phyloP scores from a whole-genome alignment of 2,113 vertebrate genomes.

The Myxocyprinus asiaticus region DNA sequence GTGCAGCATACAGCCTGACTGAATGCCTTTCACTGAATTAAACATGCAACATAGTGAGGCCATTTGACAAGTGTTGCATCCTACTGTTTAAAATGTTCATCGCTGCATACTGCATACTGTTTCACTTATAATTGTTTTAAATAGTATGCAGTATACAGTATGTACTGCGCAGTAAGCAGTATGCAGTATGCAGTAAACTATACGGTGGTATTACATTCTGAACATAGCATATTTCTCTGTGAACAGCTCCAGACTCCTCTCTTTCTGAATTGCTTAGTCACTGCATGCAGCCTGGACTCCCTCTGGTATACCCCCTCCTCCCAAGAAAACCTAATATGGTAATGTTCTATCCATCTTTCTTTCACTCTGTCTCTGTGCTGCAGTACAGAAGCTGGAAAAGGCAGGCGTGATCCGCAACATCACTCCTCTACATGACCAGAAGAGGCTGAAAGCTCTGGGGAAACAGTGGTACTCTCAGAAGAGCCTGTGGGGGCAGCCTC shows the following conservation, averaged over 20 bases:
- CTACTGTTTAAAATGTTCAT: background rate
- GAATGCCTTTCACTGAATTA: too few species aligned
- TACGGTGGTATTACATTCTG: background rate
- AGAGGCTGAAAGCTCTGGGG: slow-evolving; percentile 67
- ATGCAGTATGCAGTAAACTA: background rate
- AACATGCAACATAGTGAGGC: too few species aligned
- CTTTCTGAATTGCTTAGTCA: slow-evolving; percentile 46
- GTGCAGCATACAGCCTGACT: too few species aligned
- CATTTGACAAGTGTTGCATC: background rate
- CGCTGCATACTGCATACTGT: background rate
- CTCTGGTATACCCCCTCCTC: background rate
- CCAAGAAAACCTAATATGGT: slow-evolving; percentile 27
- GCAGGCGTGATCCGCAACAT: slow-evolving; percentile 67
- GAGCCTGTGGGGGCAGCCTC: slow-evolving; percentile 71
- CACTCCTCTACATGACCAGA: slow-evolving; percentile 71
- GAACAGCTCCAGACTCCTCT: background rate
- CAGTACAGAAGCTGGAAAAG: slow-evolving; percentile 76
- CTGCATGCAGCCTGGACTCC: background rate
- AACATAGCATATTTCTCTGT: background rate
- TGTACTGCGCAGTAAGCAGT: background rate
- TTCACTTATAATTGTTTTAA: background rate
- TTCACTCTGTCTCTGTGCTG: slow-evolving; percentile 38
- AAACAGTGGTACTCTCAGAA: slow-evolving; percentile 74
- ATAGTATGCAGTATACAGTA: background rate
- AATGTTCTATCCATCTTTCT: background rate